These are phyloP conservation scores for Trinectes maculatus DNA, from an alignment of 2,113 vertebrate species.

Conservation along the genomic window DNA sequence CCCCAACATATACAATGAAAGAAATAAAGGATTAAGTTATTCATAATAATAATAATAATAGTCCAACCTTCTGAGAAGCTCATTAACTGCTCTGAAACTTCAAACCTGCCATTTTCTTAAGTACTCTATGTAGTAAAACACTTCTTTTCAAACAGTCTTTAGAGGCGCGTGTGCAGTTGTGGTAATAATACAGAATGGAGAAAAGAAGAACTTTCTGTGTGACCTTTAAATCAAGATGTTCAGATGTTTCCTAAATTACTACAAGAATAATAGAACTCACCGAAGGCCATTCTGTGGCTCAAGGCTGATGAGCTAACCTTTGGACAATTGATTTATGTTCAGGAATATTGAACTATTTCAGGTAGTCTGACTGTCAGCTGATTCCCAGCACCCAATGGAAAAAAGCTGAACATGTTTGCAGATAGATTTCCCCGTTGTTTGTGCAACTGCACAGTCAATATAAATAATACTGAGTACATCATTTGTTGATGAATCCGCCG, in stretches of 20 bases:
- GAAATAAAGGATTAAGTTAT: neutral
- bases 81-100: neutral
- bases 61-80: neutral
- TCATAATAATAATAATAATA: too few relatives aligned
- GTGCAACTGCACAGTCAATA: neutral
- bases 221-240: neutral
- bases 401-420: too few relatives aligned
- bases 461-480: neutral
- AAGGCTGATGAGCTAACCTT: neutral
- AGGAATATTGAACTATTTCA: too few relatives aligned
- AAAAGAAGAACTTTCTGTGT: neutral
- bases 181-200: conserved; percentile 24
- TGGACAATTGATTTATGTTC: neutral
- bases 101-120: conserved; percentile 49
- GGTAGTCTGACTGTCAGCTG: too few relatives aligned
- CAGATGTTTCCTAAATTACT: neutral
- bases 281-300: too few relatives aligned
- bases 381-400: too few relatives aligned
- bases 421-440: neutral
- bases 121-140: conserved; percentile 33
- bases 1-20: neutral
- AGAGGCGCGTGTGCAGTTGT: conserved; percentile 6
- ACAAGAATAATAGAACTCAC: neutral
- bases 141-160: conserved; percentile 34
- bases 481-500: neutral